Conservation (phyloP, 1,140 invertebrate genomes). For the Thalassaphorura encarpata region DNA sequence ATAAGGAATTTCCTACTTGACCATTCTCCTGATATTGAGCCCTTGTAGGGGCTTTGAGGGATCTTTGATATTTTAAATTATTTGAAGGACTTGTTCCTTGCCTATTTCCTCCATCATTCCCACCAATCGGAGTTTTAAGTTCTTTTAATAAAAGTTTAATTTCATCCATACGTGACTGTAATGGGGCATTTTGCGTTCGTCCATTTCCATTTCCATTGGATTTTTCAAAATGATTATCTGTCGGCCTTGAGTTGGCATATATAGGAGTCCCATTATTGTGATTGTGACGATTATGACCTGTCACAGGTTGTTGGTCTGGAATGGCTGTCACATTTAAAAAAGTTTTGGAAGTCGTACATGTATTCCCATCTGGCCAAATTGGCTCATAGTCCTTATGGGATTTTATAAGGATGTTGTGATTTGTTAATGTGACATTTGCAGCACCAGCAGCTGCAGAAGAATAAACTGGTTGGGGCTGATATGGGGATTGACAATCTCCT, state of each 20-base stretch:
- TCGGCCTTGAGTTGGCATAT: neutral
- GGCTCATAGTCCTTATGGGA: conserved; percentile 29
- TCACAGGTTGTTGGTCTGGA: neutral
- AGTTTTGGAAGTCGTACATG: neutral
- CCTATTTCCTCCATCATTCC: neutral
- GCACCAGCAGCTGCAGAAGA: neutral
- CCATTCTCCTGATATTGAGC: conserved; percentile 20
- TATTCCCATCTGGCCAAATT: conserved; percentile 25
- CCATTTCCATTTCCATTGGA: neutral
- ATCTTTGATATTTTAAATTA: conserved; percentile 27
- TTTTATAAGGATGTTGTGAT: too few species aligned
- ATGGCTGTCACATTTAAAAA: neutral
- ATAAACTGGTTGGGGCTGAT: conserved; percentile 1
- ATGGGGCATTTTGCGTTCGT: neutral
- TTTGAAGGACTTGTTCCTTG: neutral
- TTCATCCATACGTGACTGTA: conserved; percentile 18
- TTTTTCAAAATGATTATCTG: neutral
- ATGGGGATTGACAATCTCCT: conserved; percentile 3
- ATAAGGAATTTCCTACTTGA: neutral
- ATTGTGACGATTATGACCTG: too few species aligned
- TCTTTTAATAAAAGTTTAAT: conserved; percentile 26
- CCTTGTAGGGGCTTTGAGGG: conserved; percentile 19
- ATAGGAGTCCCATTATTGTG: neutral
- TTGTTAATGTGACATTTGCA: neutral
- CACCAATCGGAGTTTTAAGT: conserved; percentile 6